A percentile compares a stretch with the other conserved stretches of the same genome.
Conservation (phyloP, 2,888 invertebrate species). For the Tryphoninae sp. region DNA sequence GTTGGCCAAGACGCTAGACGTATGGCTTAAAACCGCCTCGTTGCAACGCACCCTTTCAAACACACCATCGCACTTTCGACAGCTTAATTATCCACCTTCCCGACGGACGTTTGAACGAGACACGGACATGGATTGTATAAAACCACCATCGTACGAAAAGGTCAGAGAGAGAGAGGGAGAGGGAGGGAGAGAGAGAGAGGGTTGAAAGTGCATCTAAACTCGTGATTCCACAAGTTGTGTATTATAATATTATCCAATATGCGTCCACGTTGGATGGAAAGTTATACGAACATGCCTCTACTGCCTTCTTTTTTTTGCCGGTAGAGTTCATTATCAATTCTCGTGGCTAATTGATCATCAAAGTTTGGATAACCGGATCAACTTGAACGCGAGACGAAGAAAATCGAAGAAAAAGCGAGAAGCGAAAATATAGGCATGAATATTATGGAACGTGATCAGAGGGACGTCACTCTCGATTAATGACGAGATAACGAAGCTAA, state of each 20-base stretch:
- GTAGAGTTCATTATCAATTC: conserved; percentile 15
- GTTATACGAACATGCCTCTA: conserved; percentile 9
- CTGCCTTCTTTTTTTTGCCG: background rate
- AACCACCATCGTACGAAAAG: background rate
- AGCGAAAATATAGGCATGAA: background rate
- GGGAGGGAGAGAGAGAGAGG: background rate
- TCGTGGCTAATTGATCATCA: conserved; percentile 46
- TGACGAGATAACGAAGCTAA: too few species aligned
- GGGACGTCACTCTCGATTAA: too few species aligned
- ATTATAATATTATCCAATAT: conserved; percentile 6
- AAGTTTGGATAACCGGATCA: conserved; percentile 54
- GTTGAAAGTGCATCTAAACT: background rate
- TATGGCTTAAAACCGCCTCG: background rate
- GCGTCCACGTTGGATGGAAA: background rate
- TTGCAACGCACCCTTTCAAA: conserved; percentile 3
- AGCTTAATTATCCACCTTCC: conserved; percentile 1
- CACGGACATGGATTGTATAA: background rate
- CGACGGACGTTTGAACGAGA: conserved; percentile 12
- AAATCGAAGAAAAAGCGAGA: background rate
- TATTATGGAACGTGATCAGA: too few species aligned
- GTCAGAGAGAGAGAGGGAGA: background rate
- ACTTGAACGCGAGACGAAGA: conserved; percentile 14
- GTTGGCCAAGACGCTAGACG: background rate
- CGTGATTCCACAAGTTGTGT: background rate
- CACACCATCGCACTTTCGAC: conserved; percentile 33